Conservation (phyloP, 2,888 invertebrate species). For the Amiota mariae region DNA sequence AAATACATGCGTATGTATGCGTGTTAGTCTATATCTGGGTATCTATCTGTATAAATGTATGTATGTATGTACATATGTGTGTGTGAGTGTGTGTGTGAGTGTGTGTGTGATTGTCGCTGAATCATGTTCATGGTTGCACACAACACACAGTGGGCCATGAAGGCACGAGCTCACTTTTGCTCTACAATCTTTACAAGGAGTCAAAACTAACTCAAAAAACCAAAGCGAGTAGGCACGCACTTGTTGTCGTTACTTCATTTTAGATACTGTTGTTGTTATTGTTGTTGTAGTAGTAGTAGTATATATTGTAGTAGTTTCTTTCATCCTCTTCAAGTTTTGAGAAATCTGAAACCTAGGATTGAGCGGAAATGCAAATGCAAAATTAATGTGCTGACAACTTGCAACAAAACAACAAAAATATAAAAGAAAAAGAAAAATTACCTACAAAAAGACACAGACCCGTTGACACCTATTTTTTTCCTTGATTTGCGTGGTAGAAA, state of each 20-base stretch:
- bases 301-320: not conserved
- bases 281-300: constrained; percentile 29
- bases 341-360: constrained; percentile 62
- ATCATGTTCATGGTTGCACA: constrained; percentile 35
- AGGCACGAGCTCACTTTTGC: constrained; percentile 13
- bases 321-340: constrained; percentile 15
- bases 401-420: no score
- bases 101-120: constrained; percentile 61
- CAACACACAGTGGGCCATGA: constrained; percentile 22
- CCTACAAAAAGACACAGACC: constrained; percentile 4
- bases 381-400: constrained; percentile 49
- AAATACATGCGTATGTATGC: constrained; percentile 32
- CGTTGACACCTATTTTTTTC: constrained; percentile 28
- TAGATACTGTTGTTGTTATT: constrained; percentile 22
- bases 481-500: not conserved
- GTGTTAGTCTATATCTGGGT: no score
- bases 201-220: constrained; percentile 24
- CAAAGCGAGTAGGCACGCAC: constrained; percentile 61
- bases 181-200: not conserved
- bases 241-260: constrained; percentile 47
- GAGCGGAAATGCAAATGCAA: constrained; percentile 68
- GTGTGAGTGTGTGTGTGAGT: constrained; percentile 35
- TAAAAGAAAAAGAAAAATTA: not conserved
- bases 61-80: constrained; percentile 41
- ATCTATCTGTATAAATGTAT: not conserved